Percentiles rank a stretch among this genome's conserved stretches.
Evolutionary conservation across 2,113 vertebrate genomes (phyloP).

Genomic region (Thinocorus orbignyianus): DNA sequence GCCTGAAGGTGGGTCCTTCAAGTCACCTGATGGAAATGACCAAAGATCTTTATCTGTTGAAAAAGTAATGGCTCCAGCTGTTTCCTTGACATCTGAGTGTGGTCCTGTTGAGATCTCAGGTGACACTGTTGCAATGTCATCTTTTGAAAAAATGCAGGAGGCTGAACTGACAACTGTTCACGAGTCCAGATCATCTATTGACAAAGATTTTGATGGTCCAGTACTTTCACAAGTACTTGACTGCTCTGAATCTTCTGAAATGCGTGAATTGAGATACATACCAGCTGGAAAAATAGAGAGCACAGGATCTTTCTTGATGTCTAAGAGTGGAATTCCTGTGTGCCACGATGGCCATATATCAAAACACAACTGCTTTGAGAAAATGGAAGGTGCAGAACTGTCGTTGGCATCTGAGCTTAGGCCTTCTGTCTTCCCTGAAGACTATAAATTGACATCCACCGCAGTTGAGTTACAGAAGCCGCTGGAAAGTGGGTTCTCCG

Average conservation of each 20-base stretch:
- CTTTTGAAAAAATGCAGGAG: not conserved
- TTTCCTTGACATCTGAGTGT: not conserved
- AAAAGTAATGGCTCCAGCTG: not conserved
- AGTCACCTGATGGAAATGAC: constrained; percentile 51
- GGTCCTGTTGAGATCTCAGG: not conserved
- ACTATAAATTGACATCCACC: constrained; percentile 7
- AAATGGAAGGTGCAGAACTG: not conserved
- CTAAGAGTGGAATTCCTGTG: constrained; percentile 23
- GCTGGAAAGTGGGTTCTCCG: not conserved
- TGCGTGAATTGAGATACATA: not conserved
- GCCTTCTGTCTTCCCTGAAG: not conserved
- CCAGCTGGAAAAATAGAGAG: not conserved
- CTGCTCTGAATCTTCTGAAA: constrained; percentile 60
- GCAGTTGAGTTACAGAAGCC: not conserved
- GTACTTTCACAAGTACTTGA: constrained; percentile 58
- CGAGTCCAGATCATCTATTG: not conserved
- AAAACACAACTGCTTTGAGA: constrained; percentile 34
- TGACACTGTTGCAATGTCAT: not conserved
- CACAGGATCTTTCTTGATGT: not conserved
- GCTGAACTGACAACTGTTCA: not conserved
- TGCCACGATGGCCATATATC: constrained; percentile 15
- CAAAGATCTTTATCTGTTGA: not conserved
- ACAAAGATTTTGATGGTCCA: not conserved
- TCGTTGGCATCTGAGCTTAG: constrained; percentile 21
- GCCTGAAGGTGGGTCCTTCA: constrained; percentile 62